These are phyloP conservation scores for Macrobrachium nipponense DNA, from an alignment of 1,140 invertebrate species.

Conservation along the genomic window DNA sequence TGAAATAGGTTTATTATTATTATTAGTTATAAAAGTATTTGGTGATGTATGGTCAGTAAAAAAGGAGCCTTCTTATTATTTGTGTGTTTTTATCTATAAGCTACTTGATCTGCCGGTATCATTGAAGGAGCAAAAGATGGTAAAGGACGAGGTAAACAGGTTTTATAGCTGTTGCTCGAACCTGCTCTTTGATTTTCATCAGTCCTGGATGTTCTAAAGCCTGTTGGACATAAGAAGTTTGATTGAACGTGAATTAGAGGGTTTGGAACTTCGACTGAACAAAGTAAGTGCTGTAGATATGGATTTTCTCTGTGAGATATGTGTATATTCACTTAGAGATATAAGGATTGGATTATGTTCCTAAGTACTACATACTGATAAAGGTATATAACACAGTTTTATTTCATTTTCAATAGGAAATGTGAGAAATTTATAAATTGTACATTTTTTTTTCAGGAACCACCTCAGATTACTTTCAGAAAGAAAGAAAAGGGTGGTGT, in stretches of 20 bases:
- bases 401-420: not conserved
- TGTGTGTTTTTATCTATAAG: conserved; percentile 71
- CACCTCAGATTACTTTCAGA: conserved; percentile 96
- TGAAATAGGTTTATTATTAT: no score
- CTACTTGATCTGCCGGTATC: conserved; percentile 97
- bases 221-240: conserved; percentile 95
- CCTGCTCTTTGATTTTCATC: conserved; percentile 98
- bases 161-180: conserved; percentile 98
- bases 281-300: conserved; percentile 43
- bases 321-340: not conserved
- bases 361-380: no score
- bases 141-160: conserved; percentile 97
- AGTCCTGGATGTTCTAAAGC: conserved; percentile 97
- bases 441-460: conserved; percentile 76
- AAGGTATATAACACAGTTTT: no score
- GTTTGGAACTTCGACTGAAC: conserved; percentile 96
- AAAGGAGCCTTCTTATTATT: not conserved
- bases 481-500: conserved; percentile 98
- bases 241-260: conserved; percentile 98
- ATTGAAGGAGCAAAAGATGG: conserved; percentile 99
- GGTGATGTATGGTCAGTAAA: no score
- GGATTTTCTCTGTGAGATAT: not conserved
- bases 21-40: no score
- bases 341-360: no score
- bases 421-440: not conserved